Percentiles rank a stretch among this genome's conserved stretches.
Conservation (phyloP, 2,797 vertebrate genomes). For the Pipistrellus nathusii region DNA sequence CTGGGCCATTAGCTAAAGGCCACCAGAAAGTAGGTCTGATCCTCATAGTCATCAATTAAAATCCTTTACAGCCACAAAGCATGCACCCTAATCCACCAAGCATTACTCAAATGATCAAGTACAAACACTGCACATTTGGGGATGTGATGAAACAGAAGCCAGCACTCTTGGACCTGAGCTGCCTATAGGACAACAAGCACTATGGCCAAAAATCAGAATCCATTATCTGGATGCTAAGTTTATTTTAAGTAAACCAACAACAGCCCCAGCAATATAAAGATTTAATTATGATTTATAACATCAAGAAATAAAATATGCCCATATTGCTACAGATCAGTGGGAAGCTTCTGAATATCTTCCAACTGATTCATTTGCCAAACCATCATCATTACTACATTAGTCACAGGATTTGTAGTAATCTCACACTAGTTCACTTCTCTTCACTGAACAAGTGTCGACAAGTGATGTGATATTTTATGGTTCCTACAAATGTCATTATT, state of each 20-base stretch:
- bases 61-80: background rate
- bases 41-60: background rate
- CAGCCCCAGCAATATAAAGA: background rate
- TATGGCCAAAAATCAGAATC: background rate
- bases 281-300: background rate
- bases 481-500: conserved; percentile 43
- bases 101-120: background rate
- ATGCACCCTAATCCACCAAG: background rate
- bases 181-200: background rate
- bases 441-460: conserved; percentile 23
- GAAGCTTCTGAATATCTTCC: background rate
- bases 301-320: background rate
- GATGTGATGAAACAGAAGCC: background rate
- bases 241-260: conserved; percentile 9
- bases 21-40: background rate
- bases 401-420: background rate
- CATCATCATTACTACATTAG: background rate
- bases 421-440: conserved; percentile 29
- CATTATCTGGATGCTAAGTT: background rate
- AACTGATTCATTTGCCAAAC: conserved; percentile 33
- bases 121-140: background rate
- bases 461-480: conserved; percentile 52
- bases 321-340: background rate
- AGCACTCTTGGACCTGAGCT: background rate
- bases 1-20: background rate